Evolutionary conservation across 2,888 invertebrate genomes (phyloP).

Genomic region (Aethes cnicana): DNA sequence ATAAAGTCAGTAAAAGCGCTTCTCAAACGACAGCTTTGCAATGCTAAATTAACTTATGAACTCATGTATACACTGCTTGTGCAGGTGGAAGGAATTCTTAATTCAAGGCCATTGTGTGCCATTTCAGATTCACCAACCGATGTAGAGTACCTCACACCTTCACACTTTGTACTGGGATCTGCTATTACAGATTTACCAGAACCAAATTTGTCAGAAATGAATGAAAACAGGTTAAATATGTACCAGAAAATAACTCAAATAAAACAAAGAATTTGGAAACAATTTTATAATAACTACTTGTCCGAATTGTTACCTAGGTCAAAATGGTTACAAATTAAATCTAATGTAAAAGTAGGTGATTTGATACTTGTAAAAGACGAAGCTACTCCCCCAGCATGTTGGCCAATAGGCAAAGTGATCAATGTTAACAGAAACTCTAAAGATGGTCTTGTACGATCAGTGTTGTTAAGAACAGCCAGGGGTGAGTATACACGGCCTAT

Average conservation of each 20-base stretch:
- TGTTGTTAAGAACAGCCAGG: no score
- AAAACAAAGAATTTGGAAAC: conserved; percentile 23
- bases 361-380: conserved; percentile 13
- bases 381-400: neutral
- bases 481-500: no score
- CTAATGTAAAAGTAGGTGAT: conserved; percentile 8
- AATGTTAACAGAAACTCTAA: neutral
- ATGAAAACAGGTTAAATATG: conserved; percentile 2
- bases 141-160: conserved; percentile 1
- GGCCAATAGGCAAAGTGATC: neutral
- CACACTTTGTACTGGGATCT: conserved; percentile 1
- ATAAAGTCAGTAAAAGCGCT: conserved; percentile 7
- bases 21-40: neutral
- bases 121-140: conserved; percentile 6
- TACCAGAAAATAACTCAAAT: conserved; percentile 14
- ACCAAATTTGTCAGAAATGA: conserved; percentile 5
- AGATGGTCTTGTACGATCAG: no score
- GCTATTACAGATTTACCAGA: neutral
- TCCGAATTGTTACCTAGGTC: conserved; percentile 13
- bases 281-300: conserved; percentile 18
- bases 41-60: conserved; percentile 4
- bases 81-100: conserved; percentile 11
- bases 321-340: conserved; percentile 7
- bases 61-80: neutral
- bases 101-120: conserved; percentile 10